phyloP scores from a whole-genome alignment of 1,140 invertebrate species.

The Thaumetopoea pityocampa region DNA sequence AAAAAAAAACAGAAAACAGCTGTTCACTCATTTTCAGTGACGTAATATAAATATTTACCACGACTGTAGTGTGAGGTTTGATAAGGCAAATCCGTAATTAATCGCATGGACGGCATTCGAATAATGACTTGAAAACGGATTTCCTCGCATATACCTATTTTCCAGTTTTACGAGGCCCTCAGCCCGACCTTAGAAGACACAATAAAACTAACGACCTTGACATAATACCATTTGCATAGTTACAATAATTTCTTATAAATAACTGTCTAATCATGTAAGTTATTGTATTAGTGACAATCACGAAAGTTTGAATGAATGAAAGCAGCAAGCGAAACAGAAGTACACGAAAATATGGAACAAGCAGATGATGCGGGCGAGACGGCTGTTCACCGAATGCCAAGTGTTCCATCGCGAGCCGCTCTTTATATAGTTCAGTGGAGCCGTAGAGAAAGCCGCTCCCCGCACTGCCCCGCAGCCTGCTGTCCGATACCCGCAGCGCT shows the following conservation, averaged over 20 bases:
- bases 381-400: slow-evolving; percentile 73
- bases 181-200: slow-evolving; percentile 69
- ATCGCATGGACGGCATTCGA: slow-evolving; percentile 41
- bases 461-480: slow-evolving; percentile 53
- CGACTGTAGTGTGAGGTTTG: slow-evolving; percentile 19
- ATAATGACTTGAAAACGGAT: slow-evolving; percentile 65
- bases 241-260: slow-evolving; percentile 61
- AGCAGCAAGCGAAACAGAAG: slow-evolving; percentile 38
- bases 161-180: slow-evolving; percentile 54
- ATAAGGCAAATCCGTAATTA: slow-evolving; percentile 26
- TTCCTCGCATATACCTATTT: slow-evolving; percentile 57
- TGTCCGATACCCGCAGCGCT: slow-evolving; percentile 34
- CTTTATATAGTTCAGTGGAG: slow-evolving; percentile 65
- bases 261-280: slow-evolving; percentile 52
- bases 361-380: slow-evolving; percentile 64
- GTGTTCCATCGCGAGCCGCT: slow-evolving; percentile 63
- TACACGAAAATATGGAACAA: slow-evolving; percentile 41
- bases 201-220: slow-evolving; percentile 71
- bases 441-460: slow-evolving; percentile 66
- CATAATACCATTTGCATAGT: slow-evolving; percentile 60
- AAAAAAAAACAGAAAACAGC: slow-evolving; percentile 32
- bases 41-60: slow-evolving; percentile 30
- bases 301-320: slow-evolving; percentile 32
- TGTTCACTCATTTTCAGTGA: slow-evolving; percentile 30
- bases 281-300: slow-evolving; percentile 55